Percentiles rank a stretch among this genome's conserved stretches.
These are phyloP conservation scores for Callospermophilus lateralis DNA, from an alignment of 2,113 vertebrate species.

Conservation along the genomic window DNA sequence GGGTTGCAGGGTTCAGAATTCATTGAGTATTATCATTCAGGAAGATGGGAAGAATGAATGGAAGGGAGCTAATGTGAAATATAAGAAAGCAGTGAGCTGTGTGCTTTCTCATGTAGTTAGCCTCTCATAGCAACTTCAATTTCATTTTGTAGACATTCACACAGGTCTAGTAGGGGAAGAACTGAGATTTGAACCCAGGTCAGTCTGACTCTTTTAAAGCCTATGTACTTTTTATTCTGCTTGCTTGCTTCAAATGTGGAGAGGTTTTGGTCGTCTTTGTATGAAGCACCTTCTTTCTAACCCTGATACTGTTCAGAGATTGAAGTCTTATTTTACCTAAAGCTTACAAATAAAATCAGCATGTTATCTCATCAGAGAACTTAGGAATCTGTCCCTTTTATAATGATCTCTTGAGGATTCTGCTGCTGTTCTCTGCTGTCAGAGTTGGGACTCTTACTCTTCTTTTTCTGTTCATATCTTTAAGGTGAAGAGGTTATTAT, in stretches of 20 bases:
- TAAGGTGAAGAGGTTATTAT: not conserved
- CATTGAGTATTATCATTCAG: not conserved
- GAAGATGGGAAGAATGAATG: conserved; percentile 2
- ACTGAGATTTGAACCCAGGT: conserved; percentile 11
- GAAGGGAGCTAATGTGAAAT: not conserved
- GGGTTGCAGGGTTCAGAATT: not conserved
- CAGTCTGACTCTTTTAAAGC: not conserved
- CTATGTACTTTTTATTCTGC: not conserved
- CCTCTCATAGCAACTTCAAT: not conserved
- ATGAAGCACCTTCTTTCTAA: conserved; percentile 48
- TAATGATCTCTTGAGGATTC: conserved; percentile 45
- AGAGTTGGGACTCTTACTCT: conserved; percentile 13
- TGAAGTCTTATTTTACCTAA: conserved; percentile 53
- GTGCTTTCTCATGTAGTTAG: not conserved
- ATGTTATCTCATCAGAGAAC: conserved; percentile 29
- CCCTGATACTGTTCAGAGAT: conserved; percentile 16
- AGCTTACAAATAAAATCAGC: conserved; percentile 5
- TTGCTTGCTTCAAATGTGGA: conserved; percentile 9
- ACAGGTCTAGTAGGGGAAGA: conserved; percentile 7
- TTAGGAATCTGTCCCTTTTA: conserved; percentile 39
- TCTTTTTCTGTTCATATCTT: conserved; percentile 8
- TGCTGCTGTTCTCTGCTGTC: not conserved
- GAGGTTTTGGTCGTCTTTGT: conserved; percentile 44
- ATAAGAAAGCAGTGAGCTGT: not conserved
- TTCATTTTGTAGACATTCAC: conserved; percentile 14